These are phyloP conservation scores for Bombyx mori DNA, from an alignment of 1,140 invertebrate species.

Conservation along the genomic window DNA sequence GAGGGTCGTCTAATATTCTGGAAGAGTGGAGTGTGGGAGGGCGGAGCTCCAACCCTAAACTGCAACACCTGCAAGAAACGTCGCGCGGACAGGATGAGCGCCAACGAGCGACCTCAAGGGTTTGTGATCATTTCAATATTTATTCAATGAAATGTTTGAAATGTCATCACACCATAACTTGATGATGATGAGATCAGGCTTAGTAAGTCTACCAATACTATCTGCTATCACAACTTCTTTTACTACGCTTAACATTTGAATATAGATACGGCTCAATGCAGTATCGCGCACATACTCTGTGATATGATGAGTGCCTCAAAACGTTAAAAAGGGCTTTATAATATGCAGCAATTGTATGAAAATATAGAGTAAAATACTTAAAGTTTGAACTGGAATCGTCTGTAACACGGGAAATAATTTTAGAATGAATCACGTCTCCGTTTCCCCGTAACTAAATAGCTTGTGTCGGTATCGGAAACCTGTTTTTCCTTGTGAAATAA, in stretches of 20 bases:
- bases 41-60: conserved; percentile 46
- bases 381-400: no score
- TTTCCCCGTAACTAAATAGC: no score
- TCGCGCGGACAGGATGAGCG: conserved; percentile 49
- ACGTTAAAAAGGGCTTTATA: background rate
- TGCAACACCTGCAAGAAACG: conserved; percentile 59
- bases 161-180: no score
- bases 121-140: conserved; percentile 19
- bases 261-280: background rate
- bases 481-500: no score
- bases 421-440: conserved; percentile 10
- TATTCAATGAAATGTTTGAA: background rate
- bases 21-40: conserved; percentile 56
- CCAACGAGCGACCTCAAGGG: conserved; percentile 48
- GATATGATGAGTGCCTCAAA: background rate
- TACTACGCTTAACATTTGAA: background rate
- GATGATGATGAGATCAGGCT: no score
- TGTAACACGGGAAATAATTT: conserved; percentile 11
- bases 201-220: no score
- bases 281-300: background rate
- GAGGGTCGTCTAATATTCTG: conserved; percentile 56
- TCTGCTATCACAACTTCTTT: no score
- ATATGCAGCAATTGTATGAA: no score
- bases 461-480: no score
- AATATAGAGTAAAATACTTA: no score